Base-by-base conservation (phyloP, 2,113 vertebrate genomes). In the Isichthys henryi region DNA sequence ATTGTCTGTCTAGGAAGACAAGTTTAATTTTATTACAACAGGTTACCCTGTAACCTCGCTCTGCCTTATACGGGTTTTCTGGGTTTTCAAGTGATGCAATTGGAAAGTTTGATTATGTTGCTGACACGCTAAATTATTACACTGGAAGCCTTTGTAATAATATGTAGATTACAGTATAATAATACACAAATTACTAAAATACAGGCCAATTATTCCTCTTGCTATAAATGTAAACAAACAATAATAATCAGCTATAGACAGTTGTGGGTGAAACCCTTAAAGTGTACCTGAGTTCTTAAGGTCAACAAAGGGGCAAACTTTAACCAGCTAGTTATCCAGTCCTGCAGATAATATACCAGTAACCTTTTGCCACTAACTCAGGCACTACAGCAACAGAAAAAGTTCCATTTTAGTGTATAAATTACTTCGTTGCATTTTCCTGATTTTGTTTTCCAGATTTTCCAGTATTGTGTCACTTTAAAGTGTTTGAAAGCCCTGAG, bases 81-180 rank as follows among this genome's bases (percentile, higher is more conserved):
- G 15, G 74, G 15, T 49, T n/a, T 49, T 43, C 82, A 10, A 27
- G 50, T 0, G 11, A 6, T 50, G 15, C 21, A 48, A 46, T 86
- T 86, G 31, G 83, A 31, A 50, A 43, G 74, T 80, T 80, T 80
- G 74, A 80, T 80, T 43, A 43, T 35, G 2, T 39, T 80, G 62
- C 35, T 43, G 35, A 39, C 74, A 43, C 13, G 62, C 62, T 31
- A 70, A 31, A 70, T 70, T 70, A 11, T 70, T 70, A 31, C 62
- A 31, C 31, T 43, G 74, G 74, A 15, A 80, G 35, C 74, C 35
- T 43, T 80, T 80, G 35, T 80, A 80, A 80, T 10, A 80, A 70
- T 15, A 80, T 80, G 74, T 80, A 35, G 35, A 80, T 80, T 80
- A 80, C 74, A 80, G 74, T 17, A 80, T 80, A 80, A 80, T 80